phyloP scores from a whole-genome alignment of 2,888 invertebrate species.

The Brachyopa scutellaris region DNA sequence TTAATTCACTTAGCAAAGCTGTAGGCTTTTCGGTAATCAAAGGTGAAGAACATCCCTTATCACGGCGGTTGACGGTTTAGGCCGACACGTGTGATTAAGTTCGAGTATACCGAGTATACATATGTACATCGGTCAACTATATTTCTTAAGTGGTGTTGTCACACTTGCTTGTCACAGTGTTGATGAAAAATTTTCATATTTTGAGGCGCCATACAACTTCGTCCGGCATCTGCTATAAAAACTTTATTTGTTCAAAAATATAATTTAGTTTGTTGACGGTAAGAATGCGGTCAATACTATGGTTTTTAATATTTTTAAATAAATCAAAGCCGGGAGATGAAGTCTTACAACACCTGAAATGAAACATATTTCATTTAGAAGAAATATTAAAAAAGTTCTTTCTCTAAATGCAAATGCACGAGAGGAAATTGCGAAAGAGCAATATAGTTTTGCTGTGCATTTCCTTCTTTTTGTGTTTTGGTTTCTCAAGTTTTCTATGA shows the following conservation, averaged over 20 bases:
- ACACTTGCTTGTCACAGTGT: too few relatives aligned
- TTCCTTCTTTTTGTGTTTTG: too few relatives aligned
- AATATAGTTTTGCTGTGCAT: conserved; percentile 29
- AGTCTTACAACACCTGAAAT: conserved; percentile 27
- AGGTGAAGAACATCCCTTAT: conserved; percentile 25
- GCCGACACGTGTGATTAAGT: not conserved
- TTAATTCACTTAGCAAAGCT: conserved; percentile 32
- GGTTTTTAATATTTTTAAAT: not conserved
- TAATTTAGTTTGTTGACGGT: not conserved
- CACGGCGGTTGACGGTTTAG: not conserved
- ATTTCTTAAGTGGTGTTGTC: too few relatives aligned
- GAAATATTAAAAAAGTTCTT: conserved; percentile 58
- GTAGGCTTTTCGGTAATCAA: conserved; percentile 18
- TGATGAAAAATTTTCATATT: not conserved
- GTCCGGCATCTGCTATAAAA: not conserved
- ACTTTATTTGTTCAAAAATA: not conserved
- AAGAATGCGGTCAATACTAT: not conserved
- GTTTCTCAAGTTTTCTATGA: conserved; percentile 11
- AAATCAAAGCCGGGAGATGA: conserved; percentile 5
- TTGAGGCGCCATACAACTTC: not conserved
- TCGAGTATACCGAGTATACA: too few relatives aligned
- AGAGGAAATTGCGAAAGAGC: conserved; percentile 43
- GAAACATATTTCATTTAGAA: conserved; percentile 25
- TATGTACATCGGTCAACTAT: not conserved
- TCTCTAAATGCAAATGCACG: conserved; percentile 42